A percentile compares a stretch with the other conserved stretches of the same genome.
Conservation (phyloP, 2,797 vertebrate genomes). For the Diceros bicornis region DNA sequence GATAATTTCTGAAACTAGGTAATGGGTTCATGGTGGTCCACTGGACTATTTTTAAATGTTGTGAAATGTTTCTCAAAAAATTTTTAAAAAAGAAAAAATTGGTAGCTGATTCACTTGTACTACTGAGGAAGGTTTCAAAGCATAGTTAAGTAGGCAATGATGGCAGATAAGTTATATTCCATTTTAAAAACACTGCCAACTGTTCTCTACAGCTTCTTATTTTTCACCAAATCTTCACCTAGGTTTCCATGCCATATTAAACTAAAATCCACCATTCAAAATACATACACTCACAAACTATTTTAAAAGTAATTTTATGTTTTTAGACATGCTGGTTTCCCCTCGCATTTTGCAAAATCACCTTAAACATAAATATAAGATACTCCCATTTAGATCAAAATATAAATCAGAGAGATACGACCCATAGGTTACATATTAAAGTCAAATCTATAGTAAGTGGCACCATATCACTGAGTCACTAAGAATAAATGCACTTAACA, state of each 20-base stretch:
- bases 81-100: neutral
- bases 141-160: neutral
- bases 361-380: slow-evolving; percentile 48
- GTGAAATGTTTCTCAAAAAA: neutral
- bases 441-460: slow-evolving; percentile 9
- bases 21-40: neutral
- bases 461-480: neutral
- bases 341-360: slow-evolving; percentile 31
- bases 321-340: slow-evolving; percentile 16
- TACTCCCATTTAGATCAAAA: slow-evolving; percentile 49
- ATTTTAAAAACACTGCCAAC: neutral
- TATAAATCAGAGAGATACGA: slow-evolving; percentile 55
- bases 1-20: neutral
- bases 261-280: slow-evolving; percentile 19
- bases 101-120: neutral
- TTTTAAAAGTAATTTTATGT: slow-evolving; percentile 1
- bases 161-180: neutral
- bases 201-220: neutral
- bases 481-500: neutral
- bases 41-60: neutral
- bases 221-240: neutral
- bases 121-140: slow-evolving; percentile 1
- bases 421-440: neutral
- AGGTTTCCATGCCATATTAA: neutral
- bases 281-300: neutral